Base-by-base conservation (phyloP, 2,797 vertebrate genomes). In the Enteromius argenteus region DNA sequence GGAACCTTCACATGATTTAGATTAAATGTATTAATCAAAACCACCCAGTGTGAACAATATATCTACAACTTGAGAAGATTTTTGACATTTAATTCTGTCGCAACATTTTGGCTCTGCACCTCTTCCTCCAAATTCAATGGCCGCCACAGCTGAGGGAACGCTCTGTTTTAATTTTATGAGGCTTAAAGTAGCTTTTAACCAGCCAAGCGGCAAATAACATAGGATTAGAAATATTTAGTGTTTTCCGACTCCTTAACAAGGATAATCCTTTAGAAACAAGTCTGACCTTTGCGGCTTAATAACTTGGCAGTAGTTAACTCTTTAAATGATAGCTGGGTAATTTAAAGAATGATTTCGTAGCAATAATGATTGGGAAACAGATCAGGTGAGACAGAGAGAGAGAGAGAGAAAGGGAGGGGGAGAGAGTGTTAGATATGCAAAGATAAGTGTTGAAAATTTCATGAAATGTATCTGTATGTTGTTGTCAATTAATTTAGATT, bases 1-100 rank as follows among this genome's bases (percentile, higher is more conserved):
- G 96, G 96, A 98, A 97, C 96, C 96, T 97, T 96, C 96, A 94
- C 64, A 97, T 97, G 97, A 99, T 98, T 98, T 98, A 97, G 96
- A 97, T 98, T 96, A 96, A 97, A 98, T 97, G 95, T 96, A 98
- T 99, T 98, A 97, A 99, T 98, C 97, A 98, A 98, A 98, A 96
- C 96, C 97, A 97, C 94, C 93, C 94, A 95, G 95, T 98, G 97
- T 99, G 97, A 99, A 98, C 97, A 95, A 98, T 98, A 98, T 96
- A 99, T 98, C 97, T 96, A 97, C 95, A 95, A 96, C 96, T 96
- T 96, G 97, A 97, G 96, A 98, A 97, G 96, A 97, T 96, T 97
- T 97, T 96, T 99, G 97, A 99, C 97, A 97, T 97, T 97, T 98
- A 98, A 99, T 98, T 98, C 97, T 97, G 96, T 96, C 95, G 96